phyloP scores from a whole-genome alignment of 2,888 invertebrate genomes.

The Ophioninae sp. region DNA sequence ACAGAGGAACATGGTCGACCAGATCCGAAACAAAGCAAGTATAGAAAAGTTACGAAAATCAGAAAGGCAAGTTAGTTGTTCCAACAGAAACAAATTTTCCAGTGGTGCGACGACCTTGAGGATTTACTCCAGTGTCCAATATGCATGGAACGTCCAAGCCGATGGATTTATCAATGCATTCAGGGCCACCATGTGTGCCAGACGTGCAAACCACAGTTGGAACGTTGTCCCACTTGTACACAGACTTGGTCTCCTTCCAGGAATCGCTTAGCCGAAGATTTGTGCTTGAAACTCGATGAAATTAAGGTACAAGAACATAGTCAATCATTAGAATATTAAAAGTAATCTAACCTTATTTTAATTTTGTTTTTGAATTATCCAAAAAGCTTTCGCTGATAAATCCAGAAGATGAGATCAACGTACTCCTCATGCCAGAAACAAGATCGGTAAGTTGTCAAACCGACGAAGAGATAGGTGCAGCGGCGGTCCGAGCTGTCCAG shows the following conservation, averaged over 20 bases:
- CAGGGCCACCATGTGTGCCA: conserved; percentile 84
- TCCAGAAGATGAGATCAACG: conserved; percentile 49
- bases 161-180: conserved; percentile 82
- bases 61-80: not conserved
- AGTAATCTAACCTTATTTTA: too few species aligned
- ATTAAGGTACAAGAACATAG: conserved; percentile 70
- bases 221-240: conserved; percentile 83
- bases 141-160: conserved; percentile 83
- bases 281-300: conserved; percentile 81
- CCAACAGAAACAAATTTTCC: not conserved
- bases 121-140: conserved; percentile 84
- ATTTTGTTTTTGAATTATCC: not conserved
- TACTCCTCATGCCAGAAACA: conserved; percentile 34
- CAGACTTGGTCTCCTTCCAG: conserved; percentile 82
- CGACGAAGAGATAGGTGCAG: not conserved
- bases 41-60: not conserved
- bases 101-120: conserved; percentile 78
- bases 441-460: conserved; percentile 44
- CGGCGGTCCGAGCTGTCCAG: conserved; percentile 43
- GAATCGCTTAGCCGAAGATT: conserved; percentile 83
- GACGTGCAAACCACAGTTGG: conserved; percentile 81
- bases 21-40: conserved; percentile 36
- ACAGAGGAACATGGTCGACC: conserved; percentile 34
- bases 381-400: conserved; percentile 53
- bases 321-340: too few species aligned